A percentile compares a stretch with the other conserved stretches of the same genome.
These are phyloP conservation scores for Zaprionus camerounensis DNA, from an alignment of 1,140 invertebrate species.

Conservation along the genomic window DNA sequence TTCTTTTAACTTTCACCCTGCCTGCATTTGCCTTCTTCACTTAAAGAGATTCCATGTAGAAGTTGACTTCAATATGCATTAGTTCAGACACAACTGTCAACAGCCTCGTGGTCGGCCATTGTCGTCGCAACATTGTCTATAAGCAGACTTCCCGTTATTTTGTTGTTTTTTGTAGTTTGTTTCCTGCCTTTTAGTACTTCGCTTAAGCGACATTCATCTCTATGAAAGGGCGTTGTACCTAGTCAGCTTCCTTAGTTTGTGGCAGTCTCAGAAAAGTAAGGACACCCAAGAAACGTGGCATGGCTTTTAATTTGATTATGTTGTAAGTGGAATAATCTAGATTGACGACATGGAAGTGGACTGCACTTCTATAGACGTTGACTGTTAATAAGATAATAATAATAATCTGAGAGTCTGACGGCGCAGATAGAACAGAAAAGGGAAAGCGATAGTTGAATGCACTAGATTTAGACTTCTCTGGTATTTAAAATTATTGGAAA, in stretches of 20 bases:
- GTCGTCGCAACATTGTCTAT: slow-evolving; percentile 8
- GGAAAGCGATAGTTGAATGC: background rate
- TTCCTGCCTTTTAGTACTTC: background rate
- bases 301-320: slow-evolving; percentile 2
- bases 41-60: background rate
- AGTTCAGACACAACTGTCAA: background rate
- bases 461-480: no score
- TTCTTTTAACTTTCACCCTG: background rate
- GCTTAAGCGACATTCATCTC: slow-evolving; percentile 1
- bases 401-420: background rate
- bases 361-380: background rate
- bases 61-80: slow-evolving; percentile 4
- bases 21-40: background rate
- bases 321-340: background rate
- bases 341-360: background rate
- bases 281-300: background rate
- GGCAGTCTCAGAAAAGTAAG: background rate
- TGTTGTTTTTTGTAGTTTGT: background rate
- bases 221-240: background rate
- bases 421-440: background rate
- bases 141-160: background rate
- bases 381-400: background rate
- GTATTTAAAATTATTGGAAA: no score
- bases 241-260: background rate
- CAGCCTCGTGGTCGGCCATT: background rate